Conservation (phyloP, 2,888 invertebrate species). For the Enchytraeus crypticus region DNA sequence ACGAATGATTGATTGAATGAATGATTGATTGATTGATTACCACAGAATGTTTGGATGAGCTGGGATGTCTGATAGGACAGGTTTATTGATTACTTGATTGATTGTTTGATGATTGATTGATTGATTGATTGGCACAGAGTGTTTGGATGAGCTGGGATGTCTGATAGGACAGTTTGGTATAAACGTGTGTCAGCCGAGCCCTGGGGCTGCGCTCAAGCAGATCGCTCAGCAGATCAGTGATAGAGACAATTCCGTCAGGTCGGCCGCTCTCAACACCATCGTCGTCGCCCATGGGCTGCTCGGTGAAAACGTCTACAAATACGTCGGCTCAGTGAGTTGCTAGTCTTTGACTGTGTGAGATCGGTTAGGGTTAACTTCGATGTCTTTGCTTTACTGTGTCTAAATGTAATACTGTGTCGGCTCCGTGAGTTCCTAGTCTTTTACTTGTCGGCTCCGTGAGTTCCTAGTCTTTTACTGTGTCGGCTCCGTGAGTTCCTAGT, state of each 20-base stretch:
- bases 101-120: neutral
- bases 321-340: slow-evolving; percentile 68
- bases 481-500: no score
- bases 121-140: slow-evolving; percentile 63
- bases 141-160: slow-evolving; percentile 79
- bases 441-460: no score
- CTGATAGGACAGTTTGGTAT: slow-evolving; percentile 78
- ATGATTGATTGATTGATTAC: neutral
- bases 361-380: neutral
- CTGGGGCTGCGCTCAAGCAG: slow-evolving; percentile 70
- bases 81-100: no score
- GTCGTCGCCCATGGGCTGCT: slow-evolving; percentile 80
- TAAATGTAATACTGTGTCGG: neutral
- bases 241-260: slow-evolving; percentile 87
- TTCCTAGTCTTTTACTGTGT: no score
- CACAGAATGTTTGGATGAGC: slow-evolving; percentile 80
- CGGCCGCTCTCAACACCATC: slow-evolving; percentile 87
- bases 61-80: slow-evolving; percentile 76
- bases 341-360: neutral
- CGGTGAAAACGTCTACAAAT: slow-evolving; percentile 82
- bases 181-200: slow-evolving; percentile 70
- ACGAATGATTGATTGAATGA: no score
- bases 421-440: no score
- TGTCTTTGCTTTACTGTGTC: neutral
- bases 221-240: slow-evolving; percentile 91